Evolutionary conservation across 2,888 invertebrate genomes (phyloP).

Genomic region (Criorhina ranunculi): DNA sequence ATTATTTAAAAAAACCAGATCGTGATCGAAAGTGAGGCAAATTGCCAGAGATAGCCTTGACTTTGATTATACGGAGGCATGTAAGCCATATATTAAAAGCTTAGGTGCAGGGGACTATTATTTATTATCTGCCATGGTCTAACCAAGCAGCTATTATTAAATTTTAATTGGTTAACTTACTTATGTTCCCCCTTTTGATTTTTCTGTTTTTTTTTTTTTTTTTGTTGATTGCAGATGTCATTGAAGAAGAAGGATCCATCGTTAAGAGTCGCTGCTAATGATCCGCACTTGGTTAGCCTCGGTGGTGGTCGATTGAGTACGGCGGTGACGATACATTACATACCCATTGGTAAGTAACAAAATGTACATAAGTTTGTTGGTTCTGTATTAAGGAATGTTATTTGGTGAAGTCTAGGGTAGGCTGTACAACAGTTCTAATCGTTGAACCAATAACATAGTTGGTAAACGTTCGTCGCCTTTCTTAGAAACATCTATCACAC

Average conservation of each 20-base stretch:
- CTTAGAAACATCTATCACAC: too few relatives aligned
- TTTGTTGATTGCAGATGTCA: slow-evolving; percentile 82
- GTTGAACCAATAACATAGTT: too few relatives aligned
- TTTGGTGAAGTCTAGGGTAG: too few relatives aligned
- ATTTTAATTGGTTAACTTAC: slow-evolving; percentile 30
- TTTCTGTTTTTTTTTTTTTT: too few relatives aligned
- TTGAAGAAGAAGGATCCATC: slow-evolving; percentile 84
- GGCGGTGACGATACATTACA: slow-evolving; percentile 95
- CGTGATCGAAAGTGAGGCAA: slow-evolving; percentile 54
- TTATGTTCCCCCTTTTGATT: background rate
- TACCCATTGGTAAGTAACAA: slow-evolving; percentile 90
- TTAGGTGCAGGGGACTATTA: slow-evolving; percentile 17
- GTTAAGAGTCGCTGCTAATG: slow-evolving; percentile 90
- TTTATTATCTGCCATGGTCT: slow-evolving; percentile 21
- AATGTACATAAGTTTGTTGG: slow-evolving; percentile 29
- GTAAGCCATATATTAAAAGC: slow-evolving; percentile 19
- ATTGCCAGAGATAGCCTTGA: slow-evolving; percentile 63
- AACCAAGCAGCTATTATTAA: slow-evolving; percentile 26
- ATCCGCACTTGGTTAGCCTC: slow-evolving; percentile 95
- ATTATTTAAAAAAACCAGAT: slow-evolving; percentile 47
- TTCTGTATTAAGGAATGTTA: background rate
- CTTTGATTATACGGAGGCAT: slow-evolving; percentile 44
- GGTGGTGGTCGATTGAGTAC: slow-evolving; percentile 95
- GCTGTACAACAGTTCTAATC: too few relatives aligned
- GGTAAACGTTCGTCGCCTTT: too few relatives aligned